Conservation (phyloP, 92 coral and sea anemone species). For the Parazoanthus atlanticus region DNA sequence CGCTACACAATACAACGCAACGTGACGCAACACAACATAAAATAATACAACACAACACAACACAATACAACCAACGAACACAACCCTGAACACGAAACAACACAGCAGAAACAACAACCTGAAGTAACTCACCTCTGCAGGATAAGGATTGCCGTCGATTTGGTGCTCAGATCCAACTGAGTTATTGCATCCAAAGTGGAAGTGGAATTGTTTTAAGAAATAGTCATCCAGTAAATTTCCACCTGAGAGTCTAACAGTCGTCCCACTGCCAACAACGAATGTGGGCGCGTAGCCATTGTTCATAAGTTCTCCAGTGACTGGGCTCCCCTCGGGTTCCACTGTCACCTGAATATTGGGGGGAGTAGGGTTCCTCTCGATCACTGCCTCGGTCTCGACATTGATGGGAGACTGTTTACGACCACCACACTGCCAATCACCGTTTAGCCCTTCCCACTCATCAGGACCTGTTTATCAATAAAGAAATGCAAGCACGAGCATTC, state of each 20-base stretch:
- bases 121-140: constrained; percentile 57
- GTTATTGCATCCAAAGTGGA: constrained; percentile 68
- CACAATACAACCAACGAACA: too few relatives aligned
- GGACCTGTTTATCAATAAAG: constrained; percentile 43
- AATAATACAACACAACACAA: too few relatives aligned
- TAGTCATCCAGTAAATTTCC: constrained; percentile 59
- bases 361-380: constrained; percentile 59
- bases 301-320: constrained; percentile 60
- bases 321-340: constrained; percentile 57
- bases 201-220: constrained; percentile 65
- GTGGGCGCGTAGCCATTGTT: constrained; percentile 69
- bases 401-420: constrained; percentile 46
- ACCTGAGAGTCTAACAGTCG: constrained; percentile 59
- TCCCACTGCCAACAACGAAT: constrained; percentile 40
- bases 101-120: not conserved
- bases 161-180: constrained; percentile 73
- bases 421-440: constrained; percentile 53
- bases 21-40: too few relatives aligned
- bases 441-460: constrained; percentile 61
- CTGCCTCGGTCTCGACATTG: constrained; percentile 47
- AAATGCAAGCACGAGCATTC: not conserved
- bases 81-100: too few relatives aligned
- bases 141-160: constrained; percentile 69
- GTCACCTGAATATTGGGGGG: constrained; percentile 62
- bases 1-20: too few relatives aligned